Conservation (phyloP, 2,888 invertebrate genomes). For the Stenoptilia bipunctidactyla region DNA sequence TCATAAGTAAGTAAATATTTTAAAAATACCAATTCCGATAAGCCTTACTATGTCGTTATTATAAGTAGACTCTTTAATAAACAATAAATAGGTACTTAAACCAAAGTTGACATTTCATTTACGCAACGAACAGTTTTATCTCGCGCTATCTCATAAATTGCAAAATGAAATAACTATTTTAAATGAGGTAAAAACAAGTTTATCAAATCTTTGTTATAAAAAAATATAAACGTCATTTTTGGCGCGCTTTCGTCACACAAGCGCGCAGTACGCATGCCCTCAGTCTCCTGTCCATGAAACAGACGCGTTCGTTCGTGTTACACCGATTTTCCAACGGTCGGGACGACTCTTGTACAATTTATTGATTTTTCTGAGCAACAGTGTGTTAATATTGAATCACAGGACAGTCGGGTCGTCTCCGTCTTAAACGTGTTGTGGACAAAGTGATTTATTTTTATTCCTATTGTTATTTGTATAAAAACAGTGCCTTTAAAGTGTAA, state of each 20-base stretch:
- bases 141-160: too few relatives aligned
- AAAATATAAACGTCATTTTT: slow-evolving; percentile 50
- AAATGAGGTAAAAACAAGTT: too few relatives aligned
- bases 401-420: slow-evolving; percentile 22
- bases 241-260: slow-evolving; percentile 38
- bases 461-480: slow-evolving; percentile 17
- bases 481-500: slow-evolving; percentile 42
- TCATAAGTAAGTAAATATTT: too few relatives aligned
- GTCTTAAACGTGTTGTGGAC: slow-evolving; percentile 37
- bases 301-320: slow-evolving; percentile 30
- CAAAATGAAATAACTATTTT: too few relatives aligned
- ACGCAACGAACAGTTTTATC: too few relatives aligned
- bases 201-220: slow-evolving; percentile 21
- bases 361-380: slow-evolving; percentile 53
- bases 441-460: slow-evolving; percentile 28
- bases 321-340: slow-evolving; percentile 27
- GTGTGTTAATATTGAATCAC: slow-evolving; percentile 37
- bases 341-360: slow-evolving; percentile 18
- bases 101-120: too few relatives aligned
- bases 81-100: too few relatives aligned
- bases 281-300: slow-evolving; percentile 42
- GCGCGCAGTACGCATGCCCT: slow-evolving; percentile 49
- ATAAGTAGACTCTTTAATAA: too few relatives aligned
- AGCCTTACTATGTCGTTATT: too few relatives aligned
- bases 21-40: too few relatives aligned